Percentiles rank a stretch among this genome's conserved stretches.
Evolutionary conservation across 2,888 invertebrate species (phyloP).

Genomic region (Leptopterna dolabrata): DNA sequence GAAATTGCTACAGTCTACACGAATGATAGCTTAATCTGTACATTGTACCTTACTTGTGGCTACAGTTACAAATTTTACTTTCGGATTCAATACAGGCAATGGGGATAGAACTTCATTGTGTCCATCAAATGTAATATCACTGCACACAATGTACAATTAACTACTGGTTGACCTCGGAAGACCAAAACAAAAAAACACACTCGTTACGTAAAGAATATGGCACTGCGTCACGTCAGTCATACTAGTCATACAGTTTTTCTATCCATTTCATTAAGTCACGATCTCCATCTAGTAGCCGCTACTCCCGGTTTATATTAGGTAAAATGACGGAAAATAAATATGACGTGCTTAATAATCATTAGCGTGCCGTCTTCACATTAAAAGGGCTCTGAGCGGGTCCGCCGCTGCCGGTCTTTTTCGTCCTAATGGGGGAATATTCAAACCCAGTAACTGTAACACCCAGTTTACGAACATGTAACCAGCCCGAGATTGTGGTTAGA

Average conservation of each 20-base stretch:
- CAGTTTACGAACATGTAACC: background rate
- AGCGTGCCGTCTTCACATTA: slow-evolving; percentile 41
- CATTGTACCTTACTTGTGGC: too few species aligned
- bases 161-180: too few species aligned
- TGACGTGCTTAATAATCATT: slow-evolving; percentile 44
- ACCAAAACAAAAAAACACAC: too few species aligned
- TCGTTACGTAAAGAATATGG: background rate
- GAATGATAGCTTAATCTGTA: too few species aligned
- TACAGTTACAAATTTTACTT: too few species aligned
- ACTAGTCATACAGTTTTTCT: background rate
- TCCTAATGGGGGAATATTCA: background rate
- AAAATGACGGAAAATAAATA: slow-evolving; percentile 15
- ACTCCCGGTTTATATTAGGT: background rate
- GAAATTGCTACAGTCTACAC: too few species aligned
- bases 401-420: background rate
- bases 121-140: too few species aligned
- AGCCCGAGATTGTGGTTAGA: background rate
- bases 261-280: background rate
- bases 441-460: background rate
- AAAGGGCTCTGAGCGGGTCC: background rate
- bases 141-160: too few species aligned
- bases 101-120: too few species aligned
- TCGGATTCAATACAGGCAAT: too few species aligned
- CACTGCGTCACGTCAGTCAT: background rate
- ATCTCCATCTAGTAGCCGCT: background rate